phyloP scores from a whole-genome alignment of 2,113 vertebrate genomes.

The Notarius lentiginosus region DNA sequence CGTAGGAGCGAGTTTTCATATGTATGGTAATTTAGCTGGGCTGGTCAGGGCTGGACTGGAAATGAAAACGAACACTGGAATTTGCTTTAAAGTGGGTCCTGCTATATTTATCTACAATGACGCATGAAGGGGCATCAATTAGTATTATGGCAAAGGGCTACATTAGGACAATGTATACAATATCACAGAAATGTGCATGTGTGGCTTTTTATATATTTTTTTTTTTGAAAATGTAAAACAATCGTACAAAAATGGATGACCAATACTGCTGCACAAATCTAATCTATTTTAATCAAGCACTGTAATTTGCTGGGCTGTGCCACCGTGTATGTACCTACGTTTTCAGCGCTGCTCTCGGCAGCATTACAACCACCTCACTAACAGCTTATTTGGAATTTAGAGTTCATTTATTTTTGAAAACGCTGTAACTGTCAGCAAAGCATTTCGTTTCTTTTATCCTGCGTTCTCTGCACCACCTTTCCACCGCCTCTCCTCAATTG shows the following conservation, averaged over 20 bases:
- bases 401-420: neutral
- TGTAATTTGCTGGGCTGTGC: neutral
- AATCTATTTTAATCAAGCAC: too few species aligned
- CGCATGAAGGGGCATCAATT: neutral
- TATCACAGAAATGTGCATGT: too few species aligned
- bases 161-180: neutral
- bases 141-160: neutral
- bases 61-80: neutral
- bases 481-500: neutral
- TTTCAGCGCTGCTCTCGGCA: neutral
- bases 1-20: neutral
- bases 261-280: too few species aligned
- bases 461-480: neutral
- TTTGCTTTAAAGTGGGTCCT: neutral
- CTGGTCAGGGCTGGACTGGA: neutral
- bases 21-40: neutral
- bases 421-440: neutral
- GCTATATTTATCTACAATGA: neutral
- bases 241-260: too few species aligned
- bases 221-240: too few species aligned
- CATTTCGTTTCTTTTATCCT: neutral
- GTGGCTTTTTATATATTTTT: too few species aligned
- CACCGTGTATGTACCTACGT: neutral
- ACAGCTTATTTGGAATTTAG: neutral
- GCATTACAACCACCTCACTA: neutral